Conservation (phyloP, 2,797 vertebrate genomes). For the Eremophila alpestris region DNA sequence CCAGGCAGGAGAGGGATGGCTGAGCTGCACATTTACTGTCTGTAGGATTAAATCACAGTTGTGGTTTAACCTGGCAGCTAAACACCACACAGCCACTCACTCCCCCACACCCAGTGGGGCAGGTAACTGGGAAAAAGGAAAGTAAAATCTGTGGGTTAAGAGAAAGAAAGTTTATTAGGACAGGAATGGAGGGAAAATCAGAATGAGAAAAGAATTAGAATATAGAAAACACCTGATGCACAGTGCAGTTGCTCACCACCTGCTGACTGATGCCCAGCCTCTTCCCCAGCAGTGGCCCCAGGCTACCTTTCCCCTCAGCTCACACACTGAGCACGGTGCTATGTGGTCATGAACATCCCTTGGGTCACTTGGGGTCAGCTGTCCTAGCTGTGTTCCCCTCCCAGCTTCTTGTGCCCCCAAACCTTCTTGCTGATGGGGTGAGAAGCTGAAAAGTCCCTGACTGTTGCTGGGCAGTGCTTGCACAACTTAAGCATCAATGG, state of each 20-base stretch:
- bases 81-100: not conserved
- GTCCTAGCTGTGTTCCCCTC: not conserved
- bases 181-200: not conserved
- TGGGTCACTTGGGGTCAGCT: not conserved
- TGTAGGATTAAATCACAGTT: not conserved
- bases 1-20: not conserved
- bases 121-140: not conserved
- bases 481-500: not conserved
- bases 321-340: not conserved
- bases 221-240: not conserved
- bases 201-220: not conserved
- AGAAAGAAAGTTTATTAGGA: not conserved
- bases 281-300: not conserved
- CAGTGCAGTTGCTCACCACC: not conserved
- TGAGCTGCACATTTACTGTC: not conserved
- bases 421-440: not conserved
- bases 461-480: not conserved
- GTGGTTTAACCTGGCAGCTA: not conserved
- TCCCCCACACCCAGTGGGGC: not conserved
- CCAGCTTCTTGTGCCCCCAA: not conserved
- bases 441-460: not conserved
- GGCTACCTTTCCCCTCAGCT: not conserved
- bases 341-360: not conserved
- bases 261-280: not conserved
- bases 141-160: not conserved